Percentiles rank a stretch among this genome's conserved stretches.
phyloP scores from a whole-genome alignment of 2,113 vertebrate genomes.

The Phoxinus phoxinus region DNA sequence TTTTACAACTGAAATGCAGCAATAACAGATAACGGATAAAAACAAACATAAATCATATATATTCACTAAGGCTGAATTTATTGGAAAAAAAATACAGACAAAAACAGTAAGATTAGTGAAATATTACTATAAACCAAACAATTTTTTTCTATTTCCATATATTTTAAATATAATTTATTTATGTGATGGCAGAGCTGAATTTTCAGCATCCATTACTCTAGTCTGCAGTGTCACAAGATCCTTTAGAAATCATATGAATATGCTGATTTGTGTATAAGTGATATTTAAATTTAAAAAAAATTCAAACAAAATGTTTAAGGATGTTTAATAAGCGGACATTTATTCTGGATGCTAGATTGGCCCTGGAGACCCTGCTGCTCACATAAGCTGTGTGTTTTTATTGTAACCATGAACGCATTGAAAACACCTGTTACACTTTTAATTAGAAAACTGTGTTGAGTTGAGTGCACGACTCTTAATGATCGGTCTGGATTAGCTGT shows the following conservation, averaged over 20 bases:
- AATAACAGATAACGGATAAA: neutral
- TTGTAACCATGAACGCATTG: neutral
- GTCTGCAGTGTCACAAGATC: no score
- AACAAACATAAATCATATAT: no score
- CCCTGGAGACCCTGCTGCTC: neutral
- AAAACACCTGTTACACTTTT: conserved; percentile 28
- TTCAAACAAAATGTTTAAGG: neutral
- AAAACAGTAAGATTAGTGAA: no score
- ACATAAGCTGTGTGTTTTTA: neutral
- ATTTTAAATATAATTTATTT: no score
- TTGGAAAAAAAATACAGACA: no score
- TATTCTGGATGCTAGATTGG: neutral
- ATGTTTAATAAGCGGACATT: neutral
- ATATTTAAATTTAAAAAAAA: neutral
- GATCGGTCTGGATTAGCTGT: conserved; percentile 21
- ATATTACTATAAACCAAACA: no score
- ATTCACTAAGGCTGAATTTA: no score
- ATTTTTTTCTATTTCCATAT: no score
- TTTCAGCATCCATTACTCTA: no score
- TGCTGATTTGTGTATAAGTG: neutral
- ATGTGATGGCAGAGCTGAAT: no score
- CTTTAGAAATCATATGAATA: no score
- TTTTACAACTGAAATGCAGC: neutral
- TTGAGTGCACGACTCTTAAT: neutral
- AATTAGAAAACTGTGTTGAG: conserved; percentile 5